A percentile compares a stretch with the other conserved stretches of the same genome.
Conservation (phyloP, 2,888 invertebrate species). For the Patella ulyssiponensis region DNA sequence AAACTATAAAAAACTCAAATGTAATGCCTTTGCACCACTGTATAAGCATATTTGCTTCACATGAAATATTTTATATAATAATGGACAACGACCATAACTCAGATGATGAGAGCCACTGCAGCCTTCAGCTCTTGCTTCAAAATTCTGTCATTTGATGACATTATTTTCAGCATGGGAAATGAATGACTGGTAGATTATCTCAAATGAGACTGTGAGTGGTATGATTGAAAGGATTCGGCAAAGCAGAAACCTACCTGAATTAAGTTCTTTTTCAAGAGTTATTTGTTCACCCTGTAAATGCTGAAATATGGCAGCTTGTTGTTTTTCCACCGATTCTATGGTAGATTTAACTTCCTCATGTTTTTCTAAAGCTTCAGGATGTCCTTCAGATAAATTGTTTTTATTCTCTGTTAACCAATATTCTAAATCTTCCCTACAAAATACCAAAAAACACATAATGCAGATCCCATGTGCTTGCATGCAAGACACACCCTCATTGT, state of each 20-base stretch:
- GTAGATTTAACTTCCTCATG: slow-evolving; percentile 54
- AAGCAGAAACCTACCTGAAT: slow-evolving; percentile 46
- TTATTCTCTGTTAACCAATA: slow-evolving; percentile 66
- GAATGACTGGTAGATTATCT: too few relatives aligned
- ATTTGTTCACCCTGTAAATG: slow-evolving; percentile 61
- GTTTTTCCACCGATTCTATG: slow-evolving; percentile 57
- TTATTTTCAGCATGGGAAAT: too few relatives aligned
- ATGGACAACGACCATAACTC: too few relatives aligned
- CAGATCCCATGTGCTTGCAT: background rate
- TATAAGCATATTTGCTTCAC: too few relatives aligned
- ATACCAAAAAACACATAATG: background rate
- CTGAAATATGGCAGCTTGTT: slow-evolving; percentile 60
- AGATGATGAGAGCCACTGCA: too few relatives aligned
- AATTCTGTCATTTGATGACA: too few relatives aligned
- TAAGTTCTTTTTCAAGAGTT: slow-evolving; percentile 62
- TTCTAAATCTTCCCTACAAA: slow-evolving; percentile 65
- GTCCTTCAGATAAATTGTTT: slow-evolving; percentile 54
- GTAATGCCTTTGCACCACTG: too few relatives aligned
- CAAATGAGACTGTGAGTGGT: too few relatives aligned
- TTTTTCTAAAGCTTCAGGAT: slow-evolving; percentile 53
- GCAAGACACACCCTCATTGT: too few relatives aligned
- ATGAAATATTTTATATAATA: too few relatives aligned
- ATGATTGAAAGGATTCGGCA: background rate
- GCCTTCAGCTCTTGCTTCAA: too few relatives aligned
- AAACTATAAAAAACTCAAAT: too few relatives aligned